phyloP scores from a whole-genome alignment of 92 coral and sea anemone species.

The Porites evermanni region DNA sequence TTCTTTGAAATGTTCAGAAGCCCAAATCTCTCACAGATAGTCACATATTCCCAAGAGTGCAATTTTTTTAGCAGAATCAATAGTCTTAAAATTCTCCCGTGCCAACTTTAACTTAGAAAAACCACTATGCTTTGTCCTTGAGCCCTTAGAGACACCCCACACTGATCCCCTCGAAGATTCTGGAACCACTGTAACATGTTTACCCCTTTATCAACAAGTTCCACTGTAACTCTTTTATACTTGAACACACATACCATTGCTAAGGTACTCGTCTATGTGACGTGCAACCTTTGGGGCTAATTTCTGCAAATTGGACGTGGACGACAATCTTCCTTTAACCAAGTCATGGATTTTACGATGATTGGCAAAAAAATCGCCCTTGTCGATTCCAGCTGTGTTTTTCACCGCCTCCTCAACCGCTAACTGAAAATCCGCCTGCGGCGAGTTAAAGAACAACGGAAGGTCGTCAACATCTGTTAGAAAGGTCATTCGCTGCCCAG shows the following conservation, averaged over 20 bases:
- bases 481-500: conserved; percentile 64
- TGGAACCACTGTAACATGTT: too few relatives aligned
- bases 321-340: conserved; percentile 47
- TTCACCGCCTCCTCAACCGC: conserved; percentile 57
- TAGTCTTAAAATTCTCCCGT: too few relatives aligned
- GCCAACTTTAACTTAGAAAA: too few relatives aligned
- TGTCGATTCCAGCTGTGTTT: conserved; percentile 51
- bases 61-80: too few relatives aligned
- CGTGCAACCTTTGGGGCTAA: conserved; percentile 43
- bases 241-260: background rate
- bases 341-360: conserved; percentile 60
- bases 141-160: too few relatives aligned
- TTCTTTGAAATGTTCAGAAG: too few relatives aligned
- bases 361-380: conserved; percentile 38
- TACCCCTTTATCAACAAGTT: background rate
- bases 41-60: too few relatives aligned
- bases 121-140: too few relatives aligned
- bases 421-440: conserved; percentile 52
- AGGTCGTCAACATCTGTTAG: conserved; percentile 47
- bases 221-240: background rate
- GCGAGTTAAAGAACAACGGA: conserved; percentile 54
- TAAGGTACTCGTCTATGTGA: conserved; percentile 25
- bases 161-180: too few relatives aligned
- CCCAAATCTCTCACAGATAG: too few relatives aligned
- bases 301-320: conserved; percentile 45